phyloP scores from a whole-genome alignment of 2,113 vertebrate species.

The Hippocampus abdominalis region DNA sequence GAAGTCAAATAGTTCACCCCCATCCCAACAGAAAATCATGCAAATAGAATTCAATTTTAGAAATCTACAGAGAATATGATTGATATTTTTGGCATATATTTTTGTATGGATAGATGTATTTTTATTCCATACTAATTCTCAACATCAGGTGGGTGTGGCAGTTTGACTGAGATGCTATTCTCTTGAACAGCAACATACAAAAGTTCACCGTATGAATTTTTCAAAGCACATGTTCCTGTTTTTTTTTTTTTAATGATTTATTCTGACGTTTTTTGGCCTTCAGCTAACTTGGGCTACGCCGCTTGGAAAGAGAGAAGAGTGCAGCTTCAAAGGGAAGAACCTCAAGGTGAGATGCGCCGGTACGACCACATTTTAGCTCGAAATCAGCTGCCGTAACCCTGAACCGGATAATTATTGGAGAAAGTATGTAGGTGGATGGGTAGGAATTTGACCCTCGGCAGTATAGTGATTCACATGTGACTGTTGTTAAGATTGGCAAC shows the following conservation, averaged over 20 bases:
- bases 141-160: not conserved
- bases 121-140: not conserved
- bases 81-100: not conserved
- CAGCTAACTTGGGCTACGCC: slow-evolving; percentile 88
- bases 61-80: not conserved
- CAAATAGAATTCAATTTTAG: not conserved
- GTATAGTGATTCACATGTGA: too few species aligned
- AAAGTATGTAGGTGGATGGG: too few species aligned
- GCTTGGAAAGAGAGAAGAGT: slow-evolving; percentile 84
- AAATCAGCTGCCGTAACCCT: too few species aligned
- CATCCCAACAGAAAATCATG: not conserved
- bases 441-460: too few species aligned
- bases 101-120: not conserved
- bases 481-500: too few species aligned
- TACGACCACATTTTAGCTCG: not conserved
- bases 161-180: not conserved
- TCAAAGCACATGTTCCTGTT: not conserved
- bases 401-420: too few species aligned
- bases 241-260: not conserved
- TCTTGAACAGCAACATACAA: not conserved
- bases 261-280: slow-evolving; percentile 6
- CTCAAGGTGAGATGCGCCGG: slow-evolving; percentile 78
- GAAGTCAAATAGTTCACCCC: not conserved
- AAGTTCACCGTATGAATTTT: not conserved
- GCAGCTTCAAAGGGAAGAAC: slow-evolving; percentile 94